Base-by-base conservation (phyloP, 2,797 vertebrate genomes). In the Hemibagrus guttatus region DNA sequence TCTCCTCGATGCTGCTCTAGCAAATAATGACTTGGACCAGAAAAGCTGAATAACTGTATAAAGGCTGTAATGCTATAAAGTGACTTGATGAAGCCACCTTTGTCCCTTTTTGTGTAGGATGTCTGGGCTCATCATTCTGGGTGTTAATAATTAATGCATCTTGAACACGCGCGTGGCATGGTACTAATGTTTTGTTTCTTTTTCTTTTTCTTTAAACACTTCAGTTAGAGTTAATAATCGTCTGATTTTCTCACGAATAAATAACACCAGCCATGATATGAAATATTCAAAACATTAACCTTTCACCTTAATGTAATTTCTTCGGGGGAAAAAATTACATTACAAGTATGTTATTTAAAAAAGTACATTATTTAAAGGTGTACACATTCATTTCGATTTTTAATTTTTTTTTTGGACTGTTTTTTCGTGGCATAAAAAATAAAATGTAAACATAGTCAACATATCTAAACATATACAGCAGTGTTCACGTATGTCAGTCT, bases 141-240 rank as follows among this genome's bases (percentile, higher is more conserved):
- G 42, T 31, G 21, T 82, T 35, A 82, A 54, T 54, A 68, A 82
- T 54, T 82, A 82, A 68, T 68, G 63, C 63, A 64, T 82, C 46
- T 66, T 31, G 16, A 52, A 81, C 21, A 61, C 54, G 12, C 21
- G 31, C 1, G 1, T 63, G 59, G 23, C 59, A 49, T 21, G 80
- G 4, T 66, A 6, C 16, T 81, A 64, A 81, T 28, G 26, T 13
- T 59, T 35, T 59, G 7, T 35, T 56, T 35, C 12, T 59, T 35
- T 39, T 16, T 35, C 31, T 35, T 13, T 39, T 35, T 59, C 7
- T 21, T 56, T 35, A 31, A 79, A 11, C 28, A 35, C 54, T 39
- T 79, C 28, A 35, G 12, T 59, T 14, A 39, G 31, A 23, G 17
- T 7, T 79, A 35, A 35, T 39, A 39, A 59, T 59, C 9, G 12